phyloP scores from a whole-genome alignment of 2,888 invertebrate genomes.

The Hemistola chrysoprasaria region DNA sequence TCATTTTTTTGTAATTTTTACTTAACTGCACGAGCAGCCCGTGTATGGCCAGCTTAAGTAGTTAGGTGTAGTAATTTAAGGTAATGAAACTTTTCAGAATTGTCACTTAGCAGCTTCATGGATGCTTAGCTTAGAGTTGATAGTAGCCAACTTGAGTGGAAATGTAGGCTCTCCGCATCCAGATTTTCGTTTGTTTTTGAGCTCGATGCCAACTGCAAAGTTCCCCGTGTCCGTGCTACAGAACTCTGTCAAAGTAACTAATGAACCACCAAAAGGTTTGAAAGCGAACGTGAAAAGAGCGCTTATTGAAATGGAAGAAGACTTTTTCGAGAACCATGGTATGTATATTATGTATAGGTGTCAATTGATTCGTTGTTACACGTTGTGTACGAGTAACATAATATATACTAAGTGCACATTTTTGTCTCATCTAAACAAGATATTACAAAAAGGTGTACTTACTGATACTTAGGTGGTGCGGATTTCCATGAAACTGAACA shows the following conservation, averaged over 20 bases:
- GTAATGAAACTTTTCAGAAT: no score
- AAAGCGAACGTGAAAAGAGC: conserved; percentile 94
- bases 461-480: no score
- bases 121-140: conserved; percentile 92
- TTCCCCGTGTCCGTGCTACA: conserved; percentile 96
- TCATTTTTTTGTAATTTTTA: no score
- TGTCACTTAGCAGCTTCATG: conserved; percentile 97
- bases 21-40: no score
- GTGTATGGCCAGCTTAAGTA: no score
- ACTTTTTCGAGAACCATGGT: conserved; percentile 92
- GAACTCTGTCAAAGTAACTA: conserved; percentile 96
- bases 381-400: no score
- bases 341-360: conserved; percentile 1
- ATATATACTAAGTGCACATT: no score
- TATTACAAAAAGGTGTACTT: no score
- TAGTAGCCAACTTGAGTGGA: conserved; percentile 87
- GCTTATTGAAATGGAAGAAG: conserved; percentile 87
- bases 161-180: conserved; percentile 85
- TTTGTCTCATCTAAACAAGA: no score
- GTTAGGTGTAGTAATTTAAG: no score
- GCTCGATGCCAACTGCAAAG: conserved; percentile 92
- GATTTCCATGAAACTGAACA: no score
- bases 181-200: conserved; percentile 92
- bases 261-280: conserved; percentile 96
- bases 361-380: no score